Base-by-base conservation (phyloP, 2,113 vertebrate species). In the Aleadryas rufinucha region DNA sequence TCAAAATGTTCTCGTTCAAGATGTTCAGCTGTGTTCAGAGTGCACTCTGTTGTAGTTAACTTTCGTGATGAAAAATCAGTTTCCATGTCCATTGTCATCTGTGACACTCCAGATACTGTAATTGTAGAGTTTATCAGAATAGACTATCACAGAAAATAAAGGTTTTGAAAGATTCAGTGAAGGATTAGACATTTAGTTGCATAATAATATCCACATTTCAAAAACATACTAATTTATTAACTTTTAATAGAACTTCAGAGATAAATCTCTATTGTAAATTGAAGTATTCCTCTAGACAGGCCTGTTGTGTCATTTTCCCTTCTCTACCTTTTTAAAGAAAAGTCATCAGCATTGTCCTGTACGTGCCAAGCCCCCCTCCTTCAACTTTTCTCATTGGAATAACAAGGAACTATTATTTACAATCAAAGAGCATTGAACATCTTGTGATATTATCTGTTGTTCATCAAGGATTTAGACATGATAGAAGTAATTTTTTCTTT, bases 341-440 rank as follows among this genome's bases (percentile, higher is more conserved):
- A 64, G 31, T 56, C 33, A 33, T 41, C 18, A 52, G 1, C 16
- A 28, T 39, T 72, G 12, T 24, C 39, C 24, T 39, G 0, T 9
- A 57, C 26, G 4, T 56, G 37, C 7, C 1, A 1, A 61, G 30
- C 1, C 30, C 5, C 3, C 0, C 2, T 59, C 15, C 33, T 83
- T 69, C 33, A 64, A 8, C 1, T 13, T n/a, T 68, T 80, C 35
- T 72, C 7, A 37, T 5, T 59, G 47, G 35, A 93, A 70, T 54
- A 70, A 42, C 10, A 54, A 71, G 20, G 18, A 78, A 23, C 7
- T 41, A n/a, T 21, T 82, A 28, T 44, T 88, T 70, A 39, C 14
- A 42, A 23, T 49, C 28, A 76, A 75, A 63, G 15, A 30, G 1
- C 14, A 54, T 4, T 68, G 28, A 57, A 16, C 6, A 61, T 86